A percentile compares a stretch with the other conserved stretches of the same genome.
These are phyloP conservation scores for Sinonovacula constricta DNA, from an alignment of 1,140 invertebrate species.

Conservation along the genomic window DNA sequence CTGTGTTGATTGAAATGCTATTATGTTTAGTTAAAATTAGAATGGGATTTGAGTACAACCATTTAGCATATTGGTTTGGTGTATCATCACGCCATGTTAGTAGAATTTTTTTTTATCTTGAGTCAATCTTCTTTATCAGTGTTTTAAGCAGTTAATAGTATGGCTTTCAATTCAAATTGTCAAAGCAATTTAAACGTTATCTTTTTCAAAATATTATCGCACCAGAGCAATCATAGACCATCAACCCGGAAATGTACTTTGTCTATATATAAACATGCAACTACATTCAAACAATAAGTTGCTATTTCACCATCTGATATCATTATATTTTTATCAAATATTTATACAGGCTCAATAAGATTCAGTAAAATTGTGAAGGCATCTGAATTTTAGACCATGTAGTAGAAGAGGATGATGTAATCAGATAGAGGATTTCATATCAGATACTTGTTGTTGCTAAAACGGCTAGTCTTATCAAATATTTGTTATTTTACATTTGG, in stretches of 20 bases:
- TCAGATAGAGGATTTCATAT: constrained; percentile 35
- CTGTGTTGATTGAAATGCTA: constrained; percentile 24
- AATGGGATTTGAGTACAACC: constrained; percentile 1
- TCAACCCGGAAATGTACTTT: constrained; percentile 22
- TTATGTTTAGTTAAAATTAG: constrained; percentile 22
- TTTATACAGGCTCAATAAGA: constrained; percentile 2
- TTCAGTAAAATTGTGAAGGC: constrained; percentile 8
- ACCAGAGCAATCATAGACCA: constrained; percentile 6
- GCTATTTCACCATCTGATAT: constrained; percentile 3
- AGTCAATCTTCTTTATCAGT: constrained; percentile 26
- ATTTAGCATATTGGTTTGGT: constrained; percentile 11
- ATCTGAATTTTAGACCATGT: constrained; percentile 10
- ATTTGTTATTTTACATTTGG: too few species aligned
- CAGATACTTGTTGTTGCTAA: neutral
- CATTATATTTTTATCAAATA: constrained; percentile 20
- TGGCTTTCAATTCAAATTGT: constrained; percentile 13
- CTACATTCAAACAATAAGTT: too few species aligned
- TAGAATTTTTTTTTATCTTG: constrained; percentile 8
- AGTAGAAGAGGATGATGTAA: constrained; percentile 12
- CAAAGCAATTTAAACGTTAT: neutral
- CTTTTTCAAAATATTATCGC: constrained; percentile 19
- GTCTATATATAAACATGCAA: too few species aligned
- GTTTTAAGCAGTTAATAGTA: neutral
- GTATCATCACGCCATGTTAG: too few species aligned
- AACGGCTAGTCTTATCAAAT: constrained; percentile 9